Conservation (phyloP, 2,797 vertebrate species). For the Catharus ustulatus region DNA sequence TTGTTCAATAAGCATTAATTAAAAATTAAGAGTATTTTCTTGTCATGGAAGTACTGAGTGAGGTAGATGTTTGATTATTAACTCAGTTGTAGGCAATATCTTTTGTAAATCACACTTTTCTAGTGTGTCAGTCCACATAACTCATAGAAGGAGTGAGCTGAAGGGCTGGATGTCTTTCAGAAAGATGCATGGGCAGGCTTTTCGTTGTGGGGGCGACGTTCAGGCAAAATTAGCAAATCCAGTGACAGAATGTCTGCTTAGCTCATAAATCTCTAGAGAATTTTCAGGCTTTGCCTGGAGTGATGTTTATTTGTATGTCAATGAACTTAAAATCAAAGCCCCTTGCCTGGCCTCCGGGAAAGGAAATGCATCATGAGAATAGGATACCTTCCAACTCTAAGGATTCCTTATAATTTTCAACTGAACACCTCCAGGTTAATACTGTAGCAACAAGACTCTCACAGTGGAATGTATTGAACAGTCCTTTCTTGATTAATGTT, state of each 20-base stretch:
- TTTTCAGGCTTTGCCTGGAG: constrained; percentile 65
- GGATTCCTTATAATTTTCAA: constrained; percentile 60
- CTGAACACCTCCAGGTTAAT: constrained; percentile 64
- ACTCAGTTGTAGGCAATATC: neutral
- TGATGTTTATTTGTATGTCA: constrained; percentile 54
- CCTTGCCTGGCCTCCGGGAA: constrained; percentile 48
- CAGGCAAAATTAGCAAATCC: constrained; percentile 54
- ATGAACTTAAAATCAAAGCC: constrained; percentile 62
- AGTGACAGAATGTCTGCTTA: constrained; percentile 64
- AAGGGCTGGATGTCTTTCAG: constrained; percentile 19
- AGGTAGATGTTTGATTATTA: neutral
- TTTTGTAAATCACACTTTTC: neutral
- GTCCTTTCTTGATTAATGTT: constrained; percentile 56
- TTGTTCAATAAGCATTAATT: neutral
- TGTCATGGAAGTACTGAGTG: neutral
- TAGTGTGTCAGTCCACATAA: neutral
- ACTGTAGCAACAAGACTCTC: constrained; percentile 47
- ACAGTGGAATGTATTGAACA: constrained; percentile 53
- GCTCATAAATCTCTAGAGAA: constrained; percentile 69
- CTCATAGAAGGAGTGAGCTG: neutral
- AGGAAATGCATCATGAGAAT: constrained; percentile 61
- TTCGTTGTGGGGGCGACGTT: neutral
- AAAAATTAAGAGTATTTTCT: constrained; percentile 6
- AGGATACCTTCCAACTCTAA: constrained; percentile 48
- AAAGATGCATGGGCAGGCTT: constrained; percentile 35